Evolutionary conservation across 2,113 vertebrate genomes (phyloP).

Genomic region (Naja naja): DNA sequence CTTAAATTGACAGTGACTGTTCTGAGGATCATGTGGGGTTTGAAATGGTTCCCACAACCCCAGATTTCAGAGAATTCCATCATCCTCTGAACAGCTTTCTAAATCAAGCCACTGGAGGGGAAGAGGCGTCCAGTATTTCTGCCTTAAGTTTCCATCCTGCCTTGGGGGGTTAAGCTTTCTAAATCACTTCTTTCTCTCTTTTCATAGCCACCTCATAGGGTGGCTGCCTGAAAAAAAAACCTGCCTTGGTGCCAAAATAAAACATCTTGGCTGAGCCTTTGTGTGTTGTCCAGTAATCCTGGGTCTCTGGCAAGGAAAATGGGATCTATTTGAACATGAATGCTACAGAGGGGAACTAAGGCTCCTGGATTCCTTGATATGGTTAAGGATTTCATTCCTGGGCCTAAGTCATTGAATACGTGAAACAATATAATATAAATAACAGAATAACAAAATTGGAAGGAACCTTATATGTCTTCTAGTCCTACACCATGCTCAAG

Average conservation of each 20-base stretch:
- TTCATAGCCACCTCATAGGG: not conserved
- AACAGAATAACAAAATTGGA: not conserved
- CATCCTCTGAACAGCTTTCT: not conserved
- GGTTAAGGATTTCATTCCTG: not conserved
- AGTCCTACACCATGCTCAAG: not conserved
- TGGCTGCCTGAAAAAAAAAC: not conserved
- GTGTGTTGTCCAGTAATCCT: constrained; percentile 12
- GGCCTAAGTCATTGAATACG: not conserved
- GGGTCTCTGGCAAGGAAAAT: not conserved
- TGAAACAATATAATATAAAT: not conserved
- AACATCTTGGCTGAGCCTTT: constrained; percentile 18
- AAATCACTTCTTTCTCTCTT: not conserved
- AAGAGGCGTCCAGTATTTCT: not conserved
- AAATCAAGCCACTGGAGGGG: not conserved
- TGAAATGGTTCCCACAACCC: not conserved
- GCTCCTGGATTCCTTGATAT: not conserved
- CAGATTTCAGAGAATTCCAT: not conserved
- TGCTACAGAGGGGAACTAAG: not conserved
- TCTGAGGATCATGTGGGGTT: not conserved
- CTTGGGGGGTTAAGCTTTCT: not conserved
- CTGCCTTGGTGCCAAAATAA: constrained; percentile 19
- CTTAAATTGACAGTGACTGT: not conserved
- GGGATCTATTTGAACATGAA: not conserved
- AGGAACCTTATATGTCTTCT: not conserved
- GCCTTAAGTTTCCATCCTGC: not conserved